These are phyloP conservation scores for Muricea muricata DNA, from an alignment of 92 coral and sea anemone species.

Conservation along the genomic window DNA sequence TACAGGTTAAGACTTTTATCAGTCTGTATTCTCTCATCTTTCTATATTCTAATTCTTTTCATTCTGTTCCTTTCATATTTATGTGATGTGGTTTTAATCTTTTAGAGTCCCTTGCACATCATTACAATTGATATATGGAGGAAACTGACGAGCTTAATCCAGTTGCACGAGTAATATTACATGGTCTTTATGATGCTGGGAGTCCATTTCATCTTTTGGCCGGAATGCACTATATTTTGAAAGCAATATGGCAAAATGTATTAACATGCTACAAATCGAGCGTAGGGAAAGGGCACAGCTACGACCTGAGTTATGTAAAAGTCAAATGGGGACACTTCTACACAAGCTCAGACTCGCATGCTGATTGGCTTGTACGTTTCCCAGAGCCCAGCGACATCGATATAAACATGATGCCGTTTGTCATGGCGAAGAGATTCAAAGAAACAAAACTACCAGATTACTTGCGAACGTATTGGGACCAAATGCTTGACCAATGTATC, in stretches of 20 bases:
- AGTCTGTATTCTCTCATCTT: too few species aligned
- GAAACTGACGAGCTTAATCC: too few species aligned
- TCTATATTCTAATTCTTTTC: too few species aligned
- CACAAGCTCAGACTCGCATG: not conserved
- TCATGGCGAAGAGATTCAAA: not conserved
- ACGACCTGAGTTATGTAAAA: slow-evolving; percentile 4
- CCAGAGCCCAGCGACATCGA: not conserved
- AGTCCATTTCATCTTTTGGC: not conserved
- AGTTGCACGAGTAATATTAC: not conserved
- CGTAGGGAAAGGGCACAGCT: too few species aligned
- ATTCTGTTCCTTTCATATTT: too few species aligned
- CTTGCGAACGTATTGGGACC: not conserved
- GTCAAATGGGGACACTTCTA: too few species aligned
- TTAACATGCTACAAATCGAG: not conserved
- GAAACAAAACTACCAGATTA: not conserved
- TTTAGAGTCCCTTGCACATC: too few species aligned
- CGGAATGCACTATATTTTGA: not conserved
- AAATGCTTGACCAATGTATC: not conserved
- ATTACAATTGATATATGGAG: too few species aligned
- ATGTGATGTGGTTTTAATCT: too few species aligned
- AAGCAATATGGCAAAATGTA: not conserved
- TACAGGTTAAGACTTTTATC: too few species aligned
- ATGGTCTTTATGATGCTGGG: not conserved
- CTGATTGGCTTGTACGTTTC: not conserved
- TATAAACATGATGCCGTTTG: slow-evolving; percentile 21